Conservation (phyloP, 2,888 invertebrate species). For the Drosophila anomalata region DNA sequence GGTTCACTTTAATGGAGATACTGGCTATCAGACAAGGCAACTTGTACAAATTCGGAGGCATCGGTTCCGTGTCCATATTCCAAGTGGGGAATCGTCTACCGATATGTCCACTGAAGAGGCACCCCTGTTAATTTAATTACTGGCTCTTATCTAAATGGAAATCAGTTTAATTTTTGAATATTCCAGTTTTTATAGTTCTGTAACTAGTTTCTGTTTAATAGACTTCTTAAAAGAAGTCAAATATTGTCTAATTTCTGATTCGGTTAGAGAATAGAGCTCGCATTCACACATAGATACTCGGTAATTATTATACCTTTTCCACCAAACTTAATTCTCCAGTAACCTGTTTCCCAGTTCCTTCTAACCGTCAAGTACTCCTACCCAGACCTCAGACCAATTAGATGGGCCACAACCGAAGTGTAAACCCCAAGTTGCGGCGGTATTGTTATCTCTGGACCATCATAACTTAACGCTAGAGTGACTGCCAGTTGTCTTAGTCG, state of each 20-base stretch:
- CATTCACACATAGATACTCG: slow-evolving; percentile 16
- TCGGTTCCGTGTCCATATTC: slow-evolving; percentile 14
- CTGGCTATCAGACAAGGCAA: slow-evolving; percentile 15
- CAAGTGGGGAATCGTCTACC: slow-evolving; percentile 25
- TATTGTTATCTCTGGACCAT: slow-evolving; percentile 59
- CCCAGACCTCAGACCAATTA: slow-evolving; percentile 53
- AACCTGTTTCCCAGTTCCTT: slow-evolving; percentile 33
- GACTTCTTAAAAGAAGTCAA: no score
- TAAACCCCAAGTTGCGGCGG: slow-evolving; percentile 37
- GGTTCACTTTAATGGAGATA: slow-evolving; percentile 37
- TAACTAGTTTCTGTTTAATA: background rate
- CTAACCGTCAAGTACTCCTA: slow-evolving; percentile 4
- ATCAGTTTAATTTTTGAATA: slow-evolving; percentile 15
- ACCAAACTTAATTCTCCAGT: slow-evolving; percentile 19
- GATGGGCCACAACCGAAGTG: slow-evolving; percentile 68
- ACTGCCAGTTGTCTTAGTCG: slow-evolving; percentile 65
- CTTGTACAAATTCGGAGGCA: slow-evolving; percentile 41
- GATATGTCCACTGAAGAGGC: slow-evolving; percentile 20
- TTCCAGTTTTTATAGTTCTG: background rate
- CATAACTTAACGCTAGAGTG: slow-evolving; percentile 72
- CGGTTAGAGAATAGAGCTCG: background rate
- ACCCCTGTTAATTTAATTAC: slow-evolving; percentile 38
- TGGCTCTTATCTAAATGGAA: slow-evolving; percentile 7
- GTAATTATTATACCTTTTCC: slow-evolving; percentile 1
- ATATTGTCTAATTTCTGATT: background rate